Evolutionary conservation across 2,113 vertebrate species (phyloP).

Genomic region (Todiramphus saurophagus): DNA sequence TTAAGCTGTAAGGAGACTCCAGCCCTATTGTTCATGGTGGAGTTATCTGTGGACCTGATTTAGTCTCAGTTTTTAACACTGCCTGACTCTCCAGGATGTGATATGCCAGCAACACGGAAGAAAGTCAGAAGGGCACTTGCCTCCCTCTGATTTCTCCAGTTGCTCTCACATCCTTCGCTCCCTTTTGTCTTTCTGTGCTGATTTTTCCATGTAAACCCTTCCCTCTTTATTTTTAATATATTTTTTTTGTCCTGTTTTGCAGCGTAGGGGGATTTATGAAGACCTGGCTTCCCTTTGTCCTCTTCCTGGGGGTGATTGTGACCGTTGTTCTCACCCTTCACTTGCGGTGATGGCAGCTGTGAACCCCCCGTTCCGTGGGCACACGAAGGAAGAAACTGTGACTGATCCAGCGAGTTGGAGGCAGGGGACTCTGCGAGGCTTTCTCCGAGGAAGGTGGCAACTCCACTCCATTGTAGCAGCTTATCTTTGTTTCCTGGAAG

Average conservation of each 20-base stretch:
- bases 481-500: conserved; percentile 11
- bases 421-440: neutral
- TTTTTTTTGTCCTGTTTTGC: neutral
- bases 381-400: conserved; percentile 8
- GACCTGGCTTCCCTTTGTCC: conserved; percentile 95
- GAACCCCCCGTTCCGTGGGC: neutral
- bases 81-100: neutral
- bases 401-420: neutral
- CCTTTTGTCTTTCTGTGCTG: neutral
- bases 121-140: neutral
- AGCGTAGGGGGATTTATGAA: conserved; percentile 91
- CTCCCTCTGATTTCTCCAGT: neutral
- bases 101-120: neutral
- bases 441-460: neutral
- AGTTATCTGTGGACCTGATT: neutral
- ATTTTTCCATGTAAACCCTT: neutral
- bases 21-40: fast-evolving
- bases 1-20: neutral
- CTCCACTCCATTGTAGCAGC: conserved; percentile 23
- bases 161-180: neutral
- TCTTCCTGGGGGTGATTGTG: conserved; percentile 84
- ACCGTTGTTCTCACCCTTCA: conserved; percentile 86
- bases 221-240: neutral
- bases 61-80: neutral
- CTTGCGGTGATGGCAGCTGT: conserved; percentile 77